Evolutionary conservation across 2,888 invertebrate genomes (phyloP), one percentile per base, ranked within the genome.

Genomic region (Romanomermis culicivorax): DNA sequence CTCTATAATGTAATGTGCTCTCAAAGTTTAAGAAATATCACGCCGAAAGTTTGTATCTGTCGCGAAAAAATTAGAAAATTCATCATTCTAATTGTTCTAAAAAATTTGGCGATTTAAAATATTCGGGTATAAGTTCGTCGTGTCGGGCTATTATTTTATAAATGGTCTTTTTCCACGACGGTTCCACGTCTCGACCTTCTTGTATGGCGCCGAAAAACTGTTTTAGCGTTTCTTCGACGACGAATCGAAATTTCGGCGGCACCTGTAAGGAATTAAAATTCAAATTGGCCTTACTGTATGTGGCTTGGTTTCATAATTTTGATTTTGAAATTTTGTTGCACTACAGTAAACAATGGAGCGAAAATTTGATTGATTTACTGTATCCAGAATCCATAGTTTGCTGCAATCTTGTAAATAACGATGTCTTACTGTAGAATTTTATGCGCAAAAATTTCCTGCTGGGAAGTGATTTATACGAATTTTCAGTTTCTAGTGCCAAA

Each of bases 111-210:
- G 89, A 87, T 75, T 97, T 97, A 80, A 99, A 97, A 78, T 89
- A 95, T 72, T 97, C 97, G 64, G 97, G 97, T 68, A 99, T 87
- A 61, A 85, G 83, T 75, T 95, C 95, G 77, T 99, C 97, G 75
- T 97, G 78, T 71, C 95, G 82, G 67, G 93, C 91, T 74, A 99
- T 99, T 69, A 99, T 83, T 69, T 99, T 99, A 79, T 99, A 99
- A 75, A 99, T 99, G 68, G 91, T 84, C 75, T 99, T 99, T 78
- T 99, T 99, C 97, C 97, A 99, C 69, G 93, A 93, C 73, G 93
- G 95, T 71, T 99, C 97, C 58, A 81, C 78, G 76, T 99, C 97
- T 74, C 93, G 89, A 63, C 87, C 88, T 68, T 84, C 81, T 71
- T 85, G 84, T 70, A 99, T 85, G 64, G 97, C 87, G 74, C 88